Percentiles rank a stretch among this genome's conserved stretches.
Conservation (phyloP, 2,888 invertebrate species). For the Incurvaria masculella region DNA sequence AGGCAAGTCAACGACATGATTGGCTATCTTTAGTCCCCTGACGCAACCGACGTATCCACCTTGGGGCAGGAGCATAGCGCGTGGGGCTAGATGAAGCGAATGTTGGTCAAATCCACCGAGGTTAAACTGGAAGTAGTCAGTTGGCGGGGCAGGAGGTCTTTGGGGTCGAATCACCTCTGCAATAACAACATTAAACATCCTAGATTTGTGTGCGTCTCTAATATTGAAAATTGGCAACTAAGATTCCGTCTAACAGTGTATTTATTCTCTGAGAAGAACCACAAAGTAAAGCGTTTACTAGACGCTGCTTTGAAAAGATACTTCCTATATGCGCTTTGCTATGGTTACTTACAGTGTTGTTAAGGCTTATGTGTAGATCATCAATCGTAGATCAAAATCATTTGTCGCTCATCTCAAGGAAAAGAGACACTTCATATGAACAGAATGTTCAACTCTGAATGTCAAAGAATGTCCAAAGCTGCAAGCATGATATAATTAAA, state of each 20-base stretch:
- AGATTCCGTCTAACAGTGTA: neutral
- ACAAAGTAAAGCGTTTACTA: neutral
- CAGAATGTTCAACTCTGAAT: too few species aligned
- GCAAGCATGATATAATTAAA: too few species aligned
- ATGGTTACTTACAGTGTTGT: too few species aligned
- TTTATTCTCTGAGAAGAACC: neutral
- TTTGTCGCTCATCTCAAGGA: too few species aligned
- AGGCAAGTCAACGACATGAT: constrained; percentile 74
- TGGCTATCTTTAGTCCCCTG: constrained; percentile 81
- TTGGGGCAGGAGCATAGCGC: constrained; percentile 41
- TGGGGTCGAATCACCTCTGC: constrained; percentile 84
- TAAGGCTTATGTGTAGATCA: too few species aligned
- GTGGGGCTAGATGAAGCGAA: constrained; percentile 55
- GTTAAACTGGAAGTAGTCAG: constrained; percentile 86
- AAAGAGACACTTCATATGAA: too few species aligned
- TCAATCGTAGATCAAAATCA: too few species aligned
- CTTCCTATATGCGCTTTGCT: too few species aligned
- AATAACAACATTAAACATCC: too few species aligned
- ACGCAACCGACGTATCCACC: constrained; percentile 84
- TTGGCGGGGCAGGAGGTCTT: constrained; percentile 84
- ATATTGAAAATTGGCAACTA: neutral
- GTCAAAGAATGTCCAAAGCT: too few species aligned
- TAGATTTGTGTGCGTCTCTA: constrained; percentile 2
- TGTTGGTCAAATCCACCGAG: constrained; percentile 81
- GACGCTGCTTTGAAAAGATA: too few species aligned